phyloP scores from a whole-genome alignment of 2,888 invertebrate species.

The Vanessa cardui region DNA sequence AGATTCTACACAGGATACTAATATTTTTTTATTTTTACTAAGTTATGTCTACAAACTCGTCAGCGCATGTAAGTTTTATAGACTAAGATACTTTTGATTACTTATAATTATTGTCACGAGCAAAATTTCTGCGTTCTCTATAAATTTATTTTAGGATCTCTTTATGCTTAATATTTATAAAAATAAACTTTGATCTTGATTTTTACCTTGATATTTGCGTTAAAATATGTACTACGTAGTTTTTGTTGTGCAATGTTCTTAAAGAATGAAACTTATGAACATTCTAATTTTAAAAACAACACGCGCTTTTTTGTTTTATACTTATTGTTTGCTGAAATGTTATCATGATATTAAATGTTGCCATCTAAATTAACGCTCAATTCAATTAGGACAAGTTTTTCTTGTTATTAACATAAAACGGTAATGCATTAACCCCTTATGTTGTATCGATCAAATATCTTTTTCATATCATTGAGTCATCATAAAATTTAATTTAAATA shows the following conservation, averaged over 20 bases:
- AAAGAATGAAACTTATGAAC: no score
- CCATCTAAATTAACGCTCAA: no score
- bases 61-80: background rate
- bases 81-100: no score
- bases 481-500: background rate
- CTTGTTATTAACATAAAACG: no score
- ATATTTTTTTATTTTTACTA: background rate
- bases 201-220: background rate
- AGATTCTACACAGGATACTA: constrained; percentile 39
- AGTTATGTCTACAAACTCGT: background rate
- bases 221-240: background rate
- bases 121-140: constrained; percentile 9
- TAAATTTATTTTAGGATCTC: constrained; percentile 10
- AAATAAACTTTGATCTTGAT: background rate
- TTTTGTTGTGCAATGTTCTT: no score
- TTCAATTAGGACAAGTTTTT: no score
- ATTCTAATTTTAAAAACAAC: no score
- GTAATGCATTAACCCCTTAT: no score
- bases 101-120: background rate
- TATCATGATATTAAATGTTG: no score
- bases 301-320: no score
- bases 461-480: background rate
- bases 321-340: no score
- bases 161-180: constrained; percentile 6
- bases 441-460: no score